Conservation (phyloP, 2,888 invertebrate genomes). For the Rotaria socialis region DNA sequence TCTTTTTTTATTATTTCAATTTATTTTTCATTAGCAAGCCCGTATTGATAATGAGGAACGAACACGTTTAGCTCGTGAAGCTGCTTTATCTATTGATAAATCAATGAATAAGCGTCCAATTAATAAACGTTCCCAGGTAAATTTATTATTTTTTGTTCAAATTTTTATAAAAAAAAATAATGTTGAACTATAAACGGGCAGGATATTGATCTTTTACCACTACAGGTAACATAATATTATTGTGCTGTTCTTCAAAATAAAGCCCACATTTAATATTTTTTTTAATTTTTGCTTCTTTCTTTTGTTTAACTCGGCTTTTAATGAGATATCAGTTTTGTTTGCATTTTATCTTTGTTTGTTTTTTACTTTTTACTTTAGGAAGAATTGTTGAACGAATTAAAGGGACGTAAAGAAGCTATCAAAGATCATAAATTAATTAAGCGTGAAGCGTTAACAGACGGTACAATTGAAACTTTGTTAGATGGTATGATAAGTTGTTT, state of each 20-base stretch:
- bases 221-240: background rate
- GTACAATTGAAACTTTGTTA: constrained; percentile 30
- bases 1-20: background rate
- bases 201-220: background rate
- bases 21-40: background rate
- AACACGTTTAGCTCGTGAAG: constrained; percentile 24
- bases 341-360: background rate
- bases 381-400: constrained; percentile 30
- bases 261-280: too few species aligned
- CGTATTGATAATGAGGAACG: constrained; percentile 26
- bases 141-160: background rate
- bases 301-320: background rate
- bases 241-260: background rate
- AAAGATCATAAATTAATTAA: constrained; percentile 33
- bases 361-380: background rate
- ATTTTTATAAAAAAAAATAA: background rate
- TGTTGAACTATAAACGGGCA: background rate
- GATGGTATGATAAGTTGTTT: background rate
- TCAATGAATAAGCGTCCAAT: constrained; percentile 5
- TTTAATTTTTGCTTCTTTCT: background rate
- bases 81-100: background rate
- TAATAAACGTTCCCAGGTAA: constrained; percentile 36
- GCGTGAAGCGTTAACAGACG: constrained; percentile 27
- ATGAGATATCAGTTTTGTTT: too few species aligned
- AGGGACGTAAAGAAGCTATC: constrained; percentile 16